Evolutionary conservation across 2,888 invertebrate species (phyloP).

Genomic region (Tanytarsus gracilentus): DNA sequence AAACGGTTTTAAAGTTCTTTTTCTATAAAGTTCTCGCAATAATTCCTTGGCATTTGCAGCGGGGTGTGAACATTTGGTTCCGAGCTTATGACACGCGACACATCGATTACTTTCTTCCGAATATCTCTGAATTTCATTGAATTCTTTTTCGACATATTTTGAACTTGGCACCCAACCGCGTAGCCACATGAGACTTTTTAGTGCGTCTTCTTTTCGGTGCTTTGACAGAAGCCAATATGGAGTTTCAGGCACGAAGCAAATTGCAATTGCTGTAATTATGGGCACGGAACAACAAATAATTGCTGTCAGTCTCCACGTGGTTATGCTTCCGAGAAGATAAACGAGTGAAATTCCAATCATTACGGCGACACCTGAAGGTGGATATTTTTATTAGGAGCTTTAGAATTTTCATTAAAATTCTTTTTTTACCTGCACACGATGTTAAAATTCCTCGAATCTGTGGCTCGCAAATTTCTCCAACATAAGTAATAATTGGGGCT

Average conservation of each 20-base stretch:
- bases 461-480: constrained; percentile 52
- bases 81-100: constrained; percentile 31
- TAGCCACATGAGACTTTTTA: constrained; percentile 47
- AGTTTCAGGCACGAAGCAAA: constrained; percentile 43
- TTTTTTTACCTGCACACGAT: constrained; percentile 39
- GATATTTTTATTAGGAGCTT: neutral
- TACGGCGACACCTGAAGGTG: constrained; percentile 34
- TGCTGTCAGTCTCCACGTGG: constrained; percentile 49
- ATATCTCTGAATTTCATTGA: constrained; percentile 32
- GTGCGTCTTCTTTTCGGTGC: constrained; percentile 48
- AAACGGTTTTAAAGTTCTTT: constrained; percentile 48
- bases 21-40: constrained; percentile 42
- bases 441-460: constrained; percentile 48
- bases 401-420: neutral
- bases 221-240: constrained; percentile 45
- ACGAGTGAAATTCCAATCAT: constrained; percentile 47
- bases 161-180: constrained; percentile 45
- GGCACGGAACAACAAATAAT: constrained; percentile 47
- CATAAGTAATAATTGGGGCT: constrained; percentile 51
- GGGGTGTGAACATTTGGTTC: constrained; percentile 35
- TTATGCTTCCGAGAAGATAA: constrained; percentile 46
- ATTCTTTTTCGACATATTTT: constrained; percentile 32
- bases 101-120: constrained; percentile 32
- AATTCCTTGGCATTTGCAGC: constrained; percentile 35
- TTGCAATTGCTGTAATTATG: constrained; percentile 45